Evolutionary conservation across 2,797 vertebrate genomes (phyloP), one percentile per base, ranked within the genome.

Genomic region (Vespertilio murinus): DNA sequence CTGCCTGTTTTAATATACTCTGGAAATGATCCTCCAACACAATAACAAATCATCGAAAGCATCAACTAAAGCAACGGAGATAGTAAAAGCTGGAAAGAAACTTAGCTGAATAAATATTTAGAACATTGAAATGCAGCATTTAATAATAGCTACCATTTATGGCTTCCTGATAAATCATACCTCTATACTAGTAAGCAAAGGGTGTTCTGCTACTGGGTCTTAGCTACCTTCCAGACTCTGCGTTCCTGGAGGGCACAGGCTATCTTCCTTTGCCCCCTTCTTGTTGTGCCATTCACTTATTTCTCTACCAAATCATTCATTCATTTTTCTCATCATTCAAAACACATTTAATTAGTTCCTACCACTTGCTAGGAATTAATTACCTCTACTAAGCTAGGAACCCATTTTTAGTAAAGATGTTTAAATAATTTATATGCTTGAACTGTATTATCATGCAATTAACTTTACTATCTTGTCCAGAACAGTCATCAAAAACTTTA

Each of bases 21-120:
- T 94, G 65, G 85, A 92, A 92, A 84, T 84, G 52, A 78, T 94
- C 56, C 82, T 95, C 52, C 73, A 92, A 65, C 71, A 92, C 16
- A 85, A 40, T 52, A 82, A 88, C 80, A 91, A 94, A 94, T 77
- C 91, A 93, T 28, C 8, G 2, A 83, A 80, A 78, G 40, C 25
- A 69, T 78, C 73, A 69, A 22, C 74, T 65, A 93, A 73, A 73
- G 70, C 65, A n/a, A 89, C 85, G 2, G 11, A 88, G 70, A 70
- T 9, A 78, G 56, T 61, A 77, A 95, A 81, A 80, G 70, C 67
- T 77, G 56, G 45, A 84, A 88, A 90, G 47, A 17, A 54, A 82
- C 40, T 83, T 35, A 20, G 74, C 23, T 79, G 59, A 80, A 74
- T 61, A 91, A 61, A 69, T 35, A 83, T 20, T 33, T 30, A 74